Percentiles rank a stretch among this genome's conserved stretches.
phyloP scores from a whole-genome alignment of 2,797 vertebrate genomes.

The Eleutherodactylus coqui region DNA sequence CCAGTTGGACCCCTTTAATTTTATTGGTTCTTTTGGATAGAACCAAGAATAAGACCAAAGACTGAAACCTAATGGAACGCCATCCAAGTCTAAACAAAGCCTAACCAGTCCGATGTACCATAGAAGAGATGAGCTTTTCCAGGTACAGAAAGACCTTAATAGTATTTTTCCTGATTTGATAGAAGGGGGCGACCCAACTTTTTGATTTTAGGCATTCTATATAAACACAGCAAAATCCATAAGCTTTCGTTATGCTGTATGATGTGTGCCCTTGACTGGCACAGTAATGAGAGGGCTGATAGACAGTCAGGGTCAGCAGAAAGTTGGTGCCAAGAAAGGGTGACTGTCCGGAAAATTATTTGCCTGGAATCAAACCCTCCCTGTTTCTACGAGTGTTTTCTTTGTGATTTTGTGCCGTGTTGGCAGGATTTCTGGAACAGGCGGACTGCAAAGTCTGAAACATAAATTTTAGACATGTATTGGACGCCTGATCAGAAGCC shows the following conservation, averaged over 20 bases:
- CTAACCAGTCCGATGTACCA: no score
- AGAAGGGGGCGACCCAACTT: no score
- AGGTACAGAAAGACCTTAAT: neutral
- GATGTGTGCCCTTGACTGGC: neutral
- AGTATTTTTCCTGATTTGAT: no score
- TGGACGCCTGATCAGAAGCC: neutral
- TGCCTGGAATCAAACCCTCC: constrained; percentile 34
- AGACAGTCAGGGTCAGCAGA: neutral
- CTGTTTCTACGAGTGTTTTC: constrained; percentile 15
- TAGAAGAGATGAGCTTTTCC: neutral
- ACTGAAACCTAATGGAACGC: neutral
- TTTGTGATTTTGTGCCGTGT: constrained; percentile 41
- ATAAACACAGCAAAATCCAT: neutral
- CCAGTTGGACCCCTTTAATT: no score
- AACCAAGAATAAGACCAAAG: no score
- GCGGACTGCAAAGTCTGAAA: neutral
- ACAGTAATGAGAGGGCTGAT: neutral
- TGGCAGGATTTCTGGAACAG: constrained; percentile 15
- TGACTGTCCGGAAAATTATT: constrained; percentile 35
- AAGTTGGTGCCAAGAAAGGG: constrained; percentile 25
- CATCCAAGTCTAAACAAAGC: no score
- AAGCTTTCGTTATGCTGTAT: neutral
- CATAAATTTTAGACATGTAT: constrained; percentile 1
- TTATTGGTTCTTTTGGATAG: no score
- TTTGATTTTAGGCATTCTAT: neutral